Percentiles rank a stretch among this genome's conserved stretches.
These are phyloP conservation scores for Phaenicophaeus curvirostris DNA, from an alignment of 2,797 vertebrate species.

Conservation along the genomic window DNA sequence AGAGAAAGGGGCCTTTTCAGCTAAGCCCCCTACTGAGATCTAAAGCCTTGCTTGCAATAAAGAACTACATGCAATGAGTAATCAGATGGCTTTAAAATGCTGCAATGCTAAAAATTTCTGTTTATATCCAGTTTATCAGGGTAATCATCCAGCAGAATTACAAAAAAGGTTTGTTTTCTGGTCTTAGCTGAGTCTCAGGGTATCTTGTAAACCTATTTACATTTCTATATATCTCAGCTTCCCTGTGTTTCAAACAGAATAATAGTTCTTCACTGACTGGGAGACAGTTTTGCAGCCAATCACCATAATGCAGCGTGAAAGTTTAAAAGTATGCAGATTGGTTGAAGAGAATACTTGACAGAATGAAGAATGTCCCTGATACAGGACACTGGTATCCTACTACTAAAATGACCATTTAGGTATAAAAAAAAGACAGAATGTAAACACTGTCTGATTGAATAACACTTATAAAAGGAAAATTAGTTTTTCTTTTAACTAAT, in stretches of 20 bases:
- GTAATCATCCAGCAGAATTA: background rate
- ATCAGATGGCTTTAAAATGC: background rate
- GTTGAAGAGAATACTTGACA: background rate
- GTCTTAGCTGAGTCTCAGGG: background rate
- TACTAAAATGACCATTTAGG: background rate
- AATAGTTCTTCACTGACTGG: background rate
- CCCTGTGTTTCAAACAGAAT: background rate
- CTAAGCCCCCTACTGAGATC: background rate
- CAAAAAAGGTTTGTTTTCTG: background rate
- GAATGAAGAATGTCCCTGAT: background rate
- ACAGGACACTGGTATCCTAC: background rate
- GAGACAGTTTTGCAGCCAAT: background rate
- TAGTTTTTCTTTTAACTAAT: background rate
- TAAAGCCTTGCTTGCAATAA: background rate
- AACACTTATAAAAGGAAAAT: background rate
- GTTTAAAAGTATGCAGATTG: background rate
- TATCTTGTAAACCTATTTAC: background rate
- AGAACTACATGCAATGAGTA: background rate
- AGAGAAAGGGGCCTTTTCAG: background rate
- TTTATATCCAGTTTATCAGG: background rate
- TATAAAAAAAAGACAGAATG: background rate
- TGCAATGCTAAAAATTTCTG: background rate
- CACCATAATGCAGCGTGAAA: background rate
- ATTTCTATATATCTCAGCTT: background rate
- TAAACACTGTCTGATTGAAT: background rate